A percentile compares a stretch with the other conserved stretches of the same genome.
These are phyloP conservation scores for Cherax quadricarinatus DNA, from an alignment of 1,140 invertebrate species.

Conservation along the genomic window DNA sequence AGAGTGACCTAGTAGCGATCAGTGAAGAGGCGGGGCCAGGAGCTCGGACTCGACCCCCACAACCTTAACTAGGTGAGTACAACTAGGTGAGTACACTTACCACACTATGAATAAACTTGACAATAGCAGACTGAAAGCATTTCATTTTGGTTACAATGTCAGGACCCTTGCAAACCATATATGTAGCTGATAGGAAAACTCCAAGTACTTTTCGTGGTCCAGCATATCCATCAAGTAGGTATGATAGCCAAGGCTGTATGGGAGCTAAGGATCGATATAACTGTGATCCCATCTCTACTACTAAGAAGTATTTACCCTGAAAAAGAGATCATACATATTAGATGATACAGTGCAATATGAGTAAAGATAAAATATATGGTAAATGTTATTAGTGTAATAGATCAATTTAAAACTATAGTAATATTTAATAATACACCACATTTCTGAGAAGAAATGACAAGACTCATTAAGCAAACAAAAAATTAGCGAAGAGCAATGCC, in stretches of 20 bases:
- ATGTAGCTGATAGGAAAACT: conserved; percentile 86
- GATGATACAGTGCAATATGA: too few relatives aligned
- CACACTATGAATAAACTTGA: conserved; percentile 86
- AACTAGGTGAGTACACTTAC: conserved; percentile 80
- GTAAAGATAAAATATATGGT: too few relatives aligned
- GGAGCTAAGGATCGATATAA: conserved; percentile 88
- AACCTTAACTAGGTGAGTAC: too few relatives aligned
- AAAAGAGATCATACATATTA: conserved; percentile 51
- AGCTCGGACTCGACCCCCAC: too few relatives aligned
- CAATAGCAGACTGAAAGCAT: conserved; percentile 83
- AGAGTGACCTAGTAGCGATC: too few relatives aligned
- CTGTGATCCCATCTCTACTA: conserved; percentile 87
- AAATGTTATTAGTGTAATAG: too few relatives aligned
- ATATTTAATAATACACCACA: too few relatives aligned
- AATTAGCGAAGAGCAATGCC: too few relatives aligned
- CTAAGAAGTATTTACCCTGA: conserved; percentile 91
- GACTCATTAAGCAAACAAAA: too few relatives aligned
- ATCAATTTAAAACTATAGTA: too few relatives aligned
- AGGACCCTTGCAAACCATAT: conserved; percentile 87
- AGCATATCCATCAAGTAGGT: conserved; percentile 86
- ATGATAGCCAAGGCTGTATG: conserved; percentile 91
- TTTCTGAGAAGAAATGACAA: too few relatives aligned
- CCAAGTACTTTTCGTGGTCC: conserved; percentile 87
- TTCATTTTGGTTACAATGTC: conserved; percentile 83
- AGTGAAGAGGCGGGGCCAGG: too few relatives aligned